These are phyloP conservation scores for Papilio polyxenes DNA, from an alignment of 1,140 invertebrate species.

Conservation along the genomic window DNA sequence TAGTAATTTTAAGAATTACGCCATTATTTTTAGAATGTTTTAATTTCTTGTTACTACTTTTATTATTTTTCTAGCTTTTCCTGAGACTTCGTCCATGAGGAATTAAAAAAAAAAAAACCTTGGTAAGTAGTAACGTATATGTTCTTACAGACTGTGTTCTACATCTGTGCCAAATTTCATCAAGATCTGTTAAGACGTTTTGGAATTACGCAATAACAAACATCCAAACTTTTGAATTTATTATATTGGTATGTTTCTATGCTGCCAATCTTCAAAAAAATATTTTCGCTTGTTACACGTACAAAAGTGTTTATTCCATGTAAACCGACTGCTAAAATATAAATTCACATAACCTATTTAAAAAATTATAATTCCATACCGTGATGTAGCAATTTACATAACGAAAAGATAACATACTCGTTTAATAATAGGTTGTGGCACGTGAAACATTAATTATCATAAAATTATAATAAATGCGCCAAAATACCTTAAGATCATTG, in stretches of 20 bases:
- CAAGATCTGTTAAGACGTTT: too few species aligned
- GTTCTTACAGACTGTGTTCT: too few species aligned
- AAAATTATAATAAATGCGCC: constrained; percentile 43
- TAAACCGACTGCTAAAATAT: background rate
- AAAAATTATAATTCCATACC: background rate
- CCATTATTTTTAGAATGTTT: background rate
- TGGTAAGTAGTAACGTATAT: too few species aligned
- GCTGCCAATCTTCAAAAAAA: background rate
- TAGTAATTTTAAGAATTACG: background rate
- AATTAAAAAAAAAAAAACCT: too few species aligned
- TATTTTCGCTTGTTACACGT: background rate
- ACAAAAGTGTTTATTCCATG: background rate
- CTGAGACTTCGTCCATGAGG: too few species aligned
- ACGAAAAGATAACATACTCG: constrained; percentile 9
- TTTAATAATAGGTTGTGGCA: constrained; percentile 22
- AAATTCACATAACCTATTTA: background rate
- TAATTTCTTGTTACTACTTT: background rate
- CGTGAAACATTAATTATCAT: constrained; percentile 40
- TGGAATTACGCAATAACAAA: too few species aligned
- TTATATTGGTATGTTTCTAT: too few species aligned
- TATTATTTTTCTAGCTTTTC: background rate
- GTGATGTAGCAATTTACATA: background rate
- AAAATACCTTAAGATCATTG: constrained; percentile 42
- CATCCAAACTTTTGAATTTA: too few species aligned
- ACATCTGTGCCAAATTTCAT: too few species aligned